phyloP scores from a whole-genome alignment of 2,797 vertebrate species.

The Amblyopsis hoosieri region DNA sequence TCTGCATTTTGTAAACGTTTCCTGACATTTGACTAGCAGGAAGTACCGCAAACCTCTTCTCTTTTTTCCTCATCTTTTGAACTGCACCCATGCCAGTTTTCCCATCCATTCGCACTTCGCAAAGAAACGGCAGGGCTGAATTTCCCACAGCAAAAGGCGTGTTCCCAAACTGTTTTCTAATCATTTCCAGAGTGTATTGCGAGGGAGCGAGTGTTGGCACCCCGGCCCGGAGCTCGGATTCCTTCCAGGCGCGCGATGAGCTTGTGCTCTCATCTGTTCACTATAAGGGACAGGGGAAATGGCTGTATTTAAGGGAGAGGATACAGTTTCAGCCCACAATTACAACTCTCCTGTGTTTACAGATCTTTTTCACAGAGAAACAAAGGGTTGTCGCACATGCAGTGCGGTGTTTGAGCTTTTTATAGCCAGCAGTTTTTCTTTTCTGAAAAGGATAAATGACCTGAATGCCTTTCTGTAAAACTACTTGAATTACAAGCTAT shows the following conservation, averaged over 20 bases:
- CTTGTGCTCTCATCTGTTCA: conserved; percentile 80
- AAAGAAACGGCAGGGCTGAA: conserved; percentile 75
- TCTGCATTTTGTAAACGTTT: conserved; percentile 2
- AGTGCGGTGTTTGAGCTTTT: conserved; percentile 66
- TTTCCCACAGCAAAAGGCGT: conserved; percentile 81
- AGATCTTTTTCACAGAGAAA: conserved; percentile 69
- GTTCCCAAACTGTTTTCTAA: conserved; percentile 83
- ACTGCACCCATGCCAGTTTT: conserved; percentile 63
- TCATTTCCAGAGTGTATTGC: conserved; percentile 87
- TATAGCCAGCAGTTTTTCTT: conserved; percentile 43
- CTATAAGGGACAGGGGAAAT: conserved; percentile 77
- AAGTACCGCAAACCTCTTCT: conserved; percentile 45
- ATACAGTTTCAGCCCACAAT: conserved; percentile 80
- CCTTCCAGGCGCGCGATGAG: conserved; percentile 72
- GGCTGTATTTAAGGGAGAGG: conserved; percentile 77
- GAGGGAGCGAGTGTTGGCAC: conserved; percentile 71
- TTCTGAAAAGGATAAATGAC: conserved; percentile 41
- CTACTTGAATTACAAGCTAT: conserved; percentile 61
- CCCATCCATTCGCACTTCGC: conserved; percentile 71
- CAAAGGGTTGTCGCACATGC: conserved; percentile 61
- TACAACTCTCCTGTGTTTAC: conserved; percentile 78
- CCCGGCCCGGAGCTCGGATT: conserved; percentile 70
- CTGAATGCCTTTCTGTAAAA: conserved; percentile 49
- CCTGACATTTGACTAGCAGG: conserved; percentile 9
- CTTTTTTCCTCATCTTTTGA: conserved; percentile 44